Base-by-base conservation (phyloP, 2,888 invertebrate species). In the Abscondita cerata region DNA sequence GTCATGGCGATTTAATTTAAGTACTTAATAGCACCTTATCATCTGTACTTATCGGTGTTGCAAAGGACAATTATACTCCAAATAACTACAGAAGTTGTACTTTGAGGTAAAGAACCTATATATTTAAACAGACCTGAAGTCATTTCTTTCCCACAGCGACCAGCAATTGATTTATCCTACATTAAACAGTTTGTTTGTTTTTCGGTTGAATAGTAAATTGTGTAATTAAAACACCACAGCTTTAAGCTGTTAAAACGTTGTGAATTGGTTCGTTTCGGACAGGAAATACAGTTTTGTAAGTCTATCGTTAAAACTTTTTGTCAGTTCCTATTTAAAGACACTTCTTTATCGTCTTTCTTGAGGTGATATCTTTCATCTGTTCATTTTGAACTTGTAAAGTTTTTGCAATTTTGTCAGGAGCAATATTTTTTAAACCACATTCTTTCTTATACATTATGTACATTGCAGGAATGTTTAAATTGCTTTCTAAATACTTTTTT, bases 391-490 rank as follows among this genome's bases (percentile, higher is more conserved):
- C 16, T 18, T 44, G 16, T n/a, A n/a, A n/a, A n/a, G n/a, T n/a
- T n/a, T n/a, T n/a, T n/a, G 53, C 38, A 55, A 60, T 40, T 33
- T 48, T n/a, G 13, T 55, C 54, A 33, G 54, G 16, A 13, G 47
- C 40, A 15, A 60, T 18, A 11, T 38, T n/a, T 19, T 55, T 12
- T 16, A 31, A 52, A 34, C 13, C 25, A 48, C 54, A 48, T 50
- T 60, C 60, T 19, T 47, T 33, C n/a, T 18, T 16, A 16, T 48
- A 55, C 20, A 47, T 15, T 16, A 20, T 15, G 31, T 55, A 60
- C 54, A 60, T 60, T 16, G 12, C 48, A 13, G 60, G 40, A 31
- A 54, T 50, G 18, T 60, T 55, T 8, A 60, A 48, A 50, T 55
- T 25, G 18, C 31, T 55, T 12, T 48, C 59, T 16, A 53, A 36